These are phyloP conservation scores for Cyanoliseus patagonus DNA, from an alignment of 2,113 vertebrate genomes.

Conservation along the genomic window DNA sequence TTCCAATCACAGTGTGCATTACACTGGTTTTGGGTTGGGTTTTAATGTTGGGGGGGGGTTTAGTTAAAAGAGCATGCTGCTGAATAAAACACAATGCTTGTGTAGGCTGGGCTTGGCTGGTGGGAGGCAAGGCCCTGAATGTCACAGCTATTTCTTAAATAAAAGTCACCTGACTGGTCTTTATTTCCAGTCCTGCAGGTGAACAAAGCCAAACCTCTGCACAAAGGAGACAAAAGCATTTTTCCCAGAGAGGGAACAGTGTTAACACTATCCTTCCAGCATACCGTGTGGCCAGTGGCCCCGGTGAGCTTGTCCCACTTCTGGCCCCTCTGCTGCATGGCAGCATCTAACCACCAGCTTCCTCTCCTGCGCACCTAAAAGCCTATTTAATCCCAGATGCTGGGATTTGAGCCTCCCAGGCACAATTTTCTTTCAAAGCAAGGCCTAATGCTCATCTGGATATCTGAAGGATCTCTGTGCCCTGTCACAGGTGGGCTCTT, in stretches of 20 bases:
- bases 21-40: background rate
- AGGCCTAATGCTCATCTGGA: background rate
- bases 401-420: background rate
- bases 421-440: background rate
- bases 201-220: background rate
- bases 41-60: background rate
- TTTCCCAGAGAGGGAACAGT: background rate
- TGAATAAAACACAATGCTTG: background rate
- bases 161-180: background rate
- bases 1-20: background rate
- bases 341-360: background rate
- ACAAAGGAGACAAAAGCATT: background rate
- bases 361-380: background rate
- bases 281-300: background rate
- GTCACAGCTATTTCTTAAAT: background rate
- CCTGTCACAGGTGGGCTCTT: background rate
- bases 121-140: slow-evolving; percentile 1
- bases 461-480: background rate
- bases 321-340: background rate
- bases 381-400: background rate
- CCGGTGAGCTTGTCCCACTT: background rate
- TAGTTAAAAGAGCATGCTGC: background rate
- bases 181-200: background rate
- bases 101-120: slow-evolving; percentile 6
- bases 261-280: background rate